These are phyloP conservation scores for Xanthia icteritia DNA, from an alignment of 2,888 invertebrate genomes.

Conservation along the genomic window DNA sequence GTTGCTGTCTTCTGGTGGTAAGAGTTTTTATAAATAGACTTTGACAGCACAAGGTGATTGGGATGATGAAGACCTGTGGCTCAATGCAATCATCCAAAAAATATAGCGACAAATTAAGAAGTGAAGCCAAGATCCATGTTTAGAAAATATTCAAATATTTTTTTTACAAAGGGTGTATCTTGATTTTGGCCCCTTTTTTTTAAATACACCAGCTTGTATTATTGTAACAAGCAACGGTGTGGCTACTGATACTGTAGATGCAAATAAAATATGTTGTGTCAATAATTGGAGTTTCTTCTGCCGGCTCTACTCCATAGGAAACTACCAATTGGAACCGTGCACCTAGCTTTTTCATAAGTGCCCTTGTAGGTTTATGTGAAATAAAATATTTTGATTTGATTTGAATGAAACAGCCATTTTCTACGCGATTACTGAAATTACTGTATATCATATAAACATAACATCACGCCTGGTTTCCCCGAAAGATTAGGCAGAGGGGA, in stretches of 20 bases:
- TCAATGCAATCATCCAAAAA: background rate
- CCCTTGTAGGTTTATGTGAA: no score
- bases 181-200: background rate
- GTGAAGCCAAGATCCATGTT: background rate
- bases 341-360: no score
- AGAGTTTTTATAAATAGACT: conserved; percentile 37
- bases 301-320: no score
- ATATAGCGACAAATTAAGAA: background rate
- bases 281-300: no score
- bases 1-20: conserved; percentile 85
- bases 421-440: background rate
- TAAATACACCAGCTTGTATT: background rate
- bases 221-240: background rate
- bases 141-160: background rate
- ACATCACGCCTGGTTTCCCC: no score
- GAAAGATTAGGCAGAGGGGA: no score
- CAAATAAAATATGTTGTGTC: background rate
- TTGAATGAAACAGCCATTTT: background rate
- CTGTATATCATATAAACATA: no score
- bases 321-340: no score
- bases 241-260: background rate
- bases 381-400: no score
- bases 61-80: background rate
- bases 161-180: background rate
- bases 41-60: background rate